Evolutionary conservation across 2,888 invertebrate genomes (phyloP), one percentile per base, ranked within the genome.

Genomic region (Parascotia fuliginaria): DNA sequence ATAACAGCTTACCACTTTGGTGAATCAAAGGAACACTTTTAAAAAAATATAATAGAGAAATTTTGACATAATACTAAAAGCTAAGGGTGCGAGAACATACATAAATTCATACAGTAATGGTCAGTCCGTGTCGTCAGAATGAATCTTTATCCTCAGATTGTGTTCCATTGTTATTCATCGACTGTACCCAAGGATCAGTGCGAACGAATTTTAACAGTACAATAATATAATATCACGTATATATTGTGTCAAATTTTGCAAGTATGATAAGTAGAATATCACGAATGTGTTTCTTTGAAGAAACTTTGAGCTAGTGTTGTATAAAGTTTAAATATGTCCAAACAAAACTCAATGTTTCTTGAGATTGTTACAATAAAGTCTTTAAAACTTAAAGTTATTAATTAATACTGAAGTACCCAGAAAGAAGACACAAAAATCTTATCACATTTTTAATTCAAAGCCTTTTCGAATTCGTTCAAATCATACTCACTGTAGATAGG

Each of bases 101-200:
- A 91, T 90, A 86, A 79, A 91, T 91, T 89, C 91, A 90, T 88
- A 81, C 67, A 55, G 80, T 89, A 88, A 90, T 91, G 88, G 88
- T 56, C 41, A 70, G 75, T 61, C 64, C 82, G 67, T 89, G 90
- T 89, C 77, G 54, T 60, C 65, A 65, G 73, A 74, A 72, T 70
- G 74, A 70, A 66, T 63, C 69, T 74, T 72, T 66, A 65, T 59
- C 66, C 67, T 24, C 49, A 74, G 78, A 79, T 81, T 77, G 71
- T 60, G 65, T 51, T 55, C 70, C 61, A 87, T 89, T 89, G 85
- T 87, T 85, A 89, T 89, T 88, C 88, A 83, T 75, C 73, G 75
- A 55, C 60, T 60, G 68, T 63, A 70, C 60, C 69, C 70, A 55
- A 60, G 78, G 82, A 80, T 82, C 81, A 75, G 62, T 62, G 76